Evolutionary conservation across 2,113 vertebrate genomes (phyloP).

Genomic region (Mus spicilegus): DNA sequence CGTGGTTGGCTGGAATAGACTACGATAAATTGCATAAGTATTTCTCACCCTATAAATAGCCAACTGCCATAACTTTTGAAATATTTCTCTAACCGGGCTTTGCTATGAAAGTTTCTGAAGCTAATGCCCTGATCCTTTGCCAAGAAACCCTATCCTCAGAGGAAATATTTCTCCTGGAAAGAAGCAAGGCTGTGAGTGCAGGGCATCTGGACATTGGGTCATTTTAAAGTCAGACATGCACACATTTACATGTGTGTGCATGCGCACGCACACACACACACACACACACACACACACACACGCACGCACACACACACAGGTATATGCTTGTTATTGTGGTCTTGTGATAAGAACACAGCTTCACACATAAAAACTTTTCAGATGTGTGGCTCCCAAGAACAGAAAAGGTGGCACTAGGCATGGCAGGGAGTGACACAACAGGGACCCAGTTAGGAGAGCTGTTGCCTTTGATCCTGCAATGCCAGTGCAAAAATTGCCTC

Average conservation of each 20-base stretch:
- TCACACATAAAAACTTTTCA: not conserved
- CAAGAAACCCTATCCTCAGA: not conserved
- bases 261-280: too few relatives aligned
- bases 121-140: not conserved
- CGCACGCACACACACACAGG: too few relatives aligned
- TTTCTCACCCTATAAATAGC: not conserved
- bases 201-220: not conserved
- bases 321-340: not conserved
- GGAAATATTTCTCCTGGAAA: not conserved
- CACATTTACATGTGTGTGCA: too few relatives aligned
- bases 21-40: not conserved
- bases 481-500: not conserved
- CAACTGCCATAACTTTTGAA: not conserved
- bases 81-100: not conserved
- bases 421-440: too few relatives aligned
- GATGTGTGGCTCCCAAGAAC: not conserved
- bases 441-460: not conserved
- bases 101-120: not conserved
- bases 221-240: not conserved
- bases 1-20: not conserved
- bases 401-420: not conserved
- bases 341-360: not conserved
- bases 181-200: not conserved
- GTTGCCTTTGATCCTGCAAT: accelerated
- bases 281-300: not conserved